A percentile compares a stretch with the other conserved stretches of the same genome.
phyloP scores from a whole-genome alignment of 2,797 vertebrate genomes.

The Ambastaia sidthimunki region DNA sequence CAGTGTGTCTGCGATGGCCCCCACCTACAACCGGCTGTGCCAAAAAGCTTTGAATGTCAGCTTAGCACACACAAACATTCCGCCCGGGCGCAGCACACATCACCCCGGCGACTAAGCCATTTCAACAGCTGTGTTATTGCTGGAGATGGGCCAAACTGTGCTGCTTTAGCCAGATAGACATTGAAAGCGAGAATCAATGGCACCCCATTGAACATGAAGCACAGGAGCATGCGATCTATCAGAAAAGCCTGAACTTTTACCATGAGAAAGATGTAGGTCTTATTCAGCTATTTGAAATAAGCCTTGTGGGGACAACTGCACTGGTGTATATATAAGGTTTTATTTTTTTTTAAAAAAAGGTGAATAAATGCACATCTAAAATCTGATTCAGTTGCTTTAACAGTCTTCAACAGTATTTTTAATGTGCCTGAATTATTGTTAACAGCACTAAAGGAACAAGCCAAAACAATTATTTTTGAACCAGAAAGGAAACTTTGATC shows the following conservation, averaged over 20 bases:
- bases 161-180: conserved; percentile 56
- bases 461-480: too few species aligned
- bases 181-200: conserved; percentile 20
- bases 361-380: too few species aligned
- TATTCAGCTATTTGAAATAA: neutral
- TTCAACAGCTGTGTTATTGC: conserved; percentile 91
- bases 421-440: too few species aligned
- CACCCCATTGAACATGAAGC: conserved; percentile 3
- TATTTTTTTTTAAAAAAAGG: too few species aligned
- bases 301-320: too few species aligned
- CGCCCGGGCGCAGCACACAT: conserved; percentile 71
- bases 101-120: conserved; percentile 83
- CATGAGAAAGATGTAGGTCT: neutral
- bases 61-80: conserved; percentile 80
- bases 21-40: conserved; percentile 61
- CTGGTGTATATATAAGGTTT: neutral
- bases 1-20: conserved; percentile 39
- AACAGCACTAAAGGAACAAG: too few species aligned
- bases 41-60: conserved; percentile 75
- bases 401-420: too few species aligned
- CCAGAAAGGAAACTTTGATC: too few species aligned
- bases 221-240: neutral
- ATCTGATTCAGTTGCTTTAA: too few species aligned
- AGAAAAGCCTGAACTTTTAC: neutral
- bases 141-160: conserved; percentile 78